These are phyloP conservation scores for Drosophila eohydei DNA, from an alignment of 2,888 invertebrate species.

Conservation along the genomic window DNA sequence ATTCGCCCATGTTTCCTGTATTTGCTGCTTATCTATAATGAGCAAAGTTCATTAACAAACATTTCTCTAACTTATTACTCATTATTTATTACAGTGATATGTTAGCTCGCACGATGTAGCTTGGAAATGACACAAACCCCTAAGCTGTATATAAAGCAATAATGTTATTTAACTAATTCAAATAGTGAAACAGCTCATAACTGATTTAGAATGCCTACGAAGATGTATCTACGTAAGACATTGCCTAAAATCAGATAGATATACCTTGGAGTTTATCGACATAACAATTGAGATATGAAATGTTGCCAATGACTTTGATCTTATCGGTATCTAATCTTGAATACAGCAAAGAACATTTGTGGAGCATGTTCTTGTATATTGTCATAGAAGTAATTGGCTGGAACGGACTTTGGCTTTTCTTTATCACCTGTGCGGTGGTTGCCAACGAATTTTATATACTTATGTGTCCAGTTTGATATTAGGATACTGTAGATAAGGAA, in stretches of 20 bases:
- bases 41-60: constrained; percentile 15
- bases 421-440: constrained; percentile 28
- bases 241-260: background rate
- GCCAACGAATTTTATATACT: constrained; percentile 17
- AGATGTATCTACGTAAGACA: background rate
- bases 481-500: constrained; percentile 52
- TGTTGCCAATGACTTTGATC: background rate
- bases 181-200: background rate
- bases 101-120: background rate
- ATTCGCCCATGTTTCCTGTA: constrained; percentile 1
- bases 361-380: background rate
- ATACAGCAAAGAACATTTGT: background rate
- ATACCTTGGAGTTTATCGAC: background rate
- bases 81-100: background rate
- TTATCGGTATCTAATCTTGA: background rate
- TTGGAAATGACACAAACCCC: background rate
- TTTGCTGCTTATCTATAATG: constrained; percentile 12
- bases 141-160: no score
- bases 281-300: background rate
- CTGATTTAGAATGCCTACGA: background rate
- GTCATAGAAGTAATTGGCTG: constrained; percentile 2
- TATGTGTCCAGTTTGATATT: constrained; percentile 40
- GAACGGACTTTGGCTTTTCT: constrained; percentile 40
- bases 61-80: background rate
- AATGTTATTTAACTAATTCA: no score